Evolutionary conservation across 2,113 vertebrate genomes (phyloP).

Genomic region (Irena cyanogastra): DNA sequence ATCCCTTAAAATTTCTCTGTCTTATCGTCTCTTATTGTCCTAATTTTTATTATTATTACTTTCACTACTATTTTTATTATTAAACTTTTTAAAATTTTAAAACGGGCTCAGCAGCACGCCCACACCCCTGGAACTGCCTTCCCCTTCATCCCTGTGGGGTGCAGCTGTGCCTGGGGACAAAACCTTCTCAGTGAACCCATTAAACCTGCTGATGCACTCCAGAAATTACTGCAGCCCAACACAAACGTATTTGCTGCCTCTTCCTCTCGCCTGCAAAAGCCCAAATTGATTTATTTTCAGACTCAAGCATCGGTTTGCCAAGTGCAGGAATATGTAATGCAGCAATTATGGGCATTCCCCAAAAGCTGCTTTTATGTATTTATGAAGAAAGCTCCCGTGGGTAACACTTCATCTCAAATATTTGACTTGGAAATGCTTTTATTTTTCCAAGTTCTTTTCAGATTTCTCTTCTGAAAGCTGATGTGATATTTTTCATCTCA

Average conservation of each 20-base stretch:
- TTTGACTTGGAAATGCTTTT: slow-evolving; percentile 47
- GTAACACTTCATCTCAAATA: slow-evolving; percentile 22
- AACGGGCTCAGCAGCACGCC: background rate
- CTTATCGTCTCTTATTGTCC: no score
- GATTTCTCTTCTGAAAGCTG: background rate
- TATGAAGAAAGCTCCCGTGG: slow-evolving; percentile 19
- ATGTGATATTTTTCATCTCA: background rate
- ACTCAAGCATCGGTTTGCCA: background rate
- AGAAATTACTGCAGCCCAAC: background rate
- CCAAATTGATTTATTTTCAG: slow-evolving; percentile 24
- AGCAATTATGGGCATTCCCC: slow-evolving; percentile 43
- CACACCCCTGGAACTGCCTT: rapidly evolving
- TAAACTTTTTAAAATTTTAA: no score
- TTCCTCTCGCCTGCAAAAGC: background rate
- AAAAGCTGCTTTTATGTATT: slow-evolving; percentile 50
- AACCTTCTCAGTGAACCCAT: background rate
- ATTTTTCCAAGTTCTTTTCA: background rate
- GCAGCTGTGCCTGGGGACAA: background rate
- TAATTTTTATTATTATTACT: no score
- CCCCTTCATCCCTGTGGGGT: rapidly evolving
- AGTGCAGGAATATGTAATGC: background rate
- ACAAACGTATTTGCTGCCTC: background rate
- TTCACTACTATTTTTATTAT: no score
- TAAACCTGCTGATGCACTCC: background rate
- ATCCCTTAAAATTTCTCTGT: no score